These are phyloP conservation scores for Silurus meridionalis DNA, from an alignment of 2,113 vertebrate genomes.

Conservation along the genomic window DNA sequence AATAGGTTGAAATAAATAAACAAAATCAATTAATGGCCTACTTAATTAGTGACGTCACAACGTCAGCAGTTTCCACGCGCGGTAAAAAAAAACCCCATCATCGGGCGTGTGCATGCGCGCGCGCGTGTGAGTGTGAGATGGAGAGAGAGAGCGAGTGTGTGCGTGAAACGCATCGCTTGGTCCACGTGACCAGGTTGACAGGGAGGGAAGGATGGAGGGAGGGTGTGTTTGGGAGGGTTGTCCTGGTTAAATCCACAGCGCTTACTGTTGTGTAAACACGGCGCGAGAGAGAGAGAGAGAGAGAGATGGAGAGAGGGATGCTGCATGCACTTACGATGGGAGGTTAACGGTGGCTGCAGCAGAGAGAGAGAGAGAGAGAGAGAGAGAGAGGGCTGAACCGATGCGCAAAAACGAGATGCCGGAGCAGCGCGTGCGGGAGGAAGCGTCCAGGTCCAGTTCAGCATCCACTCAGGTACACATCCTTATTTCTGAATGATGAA, in stretches of 20 bases:
- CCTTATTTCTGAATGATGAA: background rate
- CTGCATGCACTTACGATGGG: slow-evolving; percentile 24
- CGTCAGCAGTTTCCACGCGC: background rate
- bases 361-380: slow-evolving; percentile 14
- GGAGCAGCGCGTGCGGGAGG: slow-evolving; percentile 15
- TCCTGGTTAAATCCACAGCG: slow-evolving; percentile 37
- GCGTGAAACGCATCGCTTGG: background rate
- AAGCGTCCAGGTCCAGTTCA: slow-evolving; percentile 25
- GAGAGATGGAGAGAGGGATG: slow-evolving; percentile 5
- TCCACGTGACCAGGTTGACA: slow-evolving; percentile 32
- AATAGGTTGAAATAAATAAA: background rate
- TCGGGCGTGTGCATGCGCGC: background rate
- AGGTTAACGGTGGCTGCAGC: slow-evolving; percentile 27
- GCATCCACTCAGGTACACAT: slow-evolving; percentile 18
- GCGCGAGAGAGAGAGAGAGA: background rate
- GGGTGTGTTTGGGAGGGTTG: slow-evolving; percentile 11
- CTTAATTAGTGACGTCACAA: background rate
- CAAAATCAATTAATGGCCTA: background rate
- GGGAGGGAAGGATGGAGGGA: background rate
- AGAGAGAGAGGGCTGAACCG: background rate
- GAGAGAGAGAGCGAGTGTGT: background rate
- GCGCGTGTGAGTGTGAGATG: background rate
- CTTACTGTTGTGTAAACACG: slow-evolving; percentile 33
- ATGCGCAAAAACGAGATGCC: slow-evolving; percentile 4
- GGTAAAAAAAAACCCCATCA: too few species aligned